Evolutionary conservation across 1,140 invertebrate species (phyloP).

Genomic region (Pogonomyrmex californicus): DNA sequence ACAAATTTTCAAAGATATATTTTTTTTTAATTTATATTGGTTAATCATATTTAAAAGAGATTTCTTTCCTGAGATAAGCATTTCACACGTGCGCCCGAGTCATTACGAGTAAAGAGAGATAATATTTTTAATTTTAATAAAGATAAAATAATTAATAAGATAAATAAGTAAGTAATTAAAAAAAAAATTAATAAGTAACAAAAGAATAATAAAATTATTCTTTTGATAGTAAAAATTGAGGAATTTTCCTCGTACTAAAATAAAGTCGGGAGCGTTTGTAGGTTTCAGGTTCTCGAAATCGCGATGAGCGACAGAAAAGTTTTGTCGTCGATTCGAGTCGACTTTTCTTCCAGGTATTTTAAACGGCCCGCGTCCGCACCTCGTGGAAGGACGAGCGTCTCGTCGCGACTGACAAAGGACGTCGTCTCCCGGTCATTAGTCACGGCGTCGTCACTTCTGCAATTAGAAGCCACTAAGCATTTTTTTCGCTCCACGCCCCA

Average conservation of each 20-base stretch:
- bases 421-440: constrained; percentile 84
- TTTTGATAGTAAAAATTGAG: not conserved
- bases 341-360: constrained; percentile 58
- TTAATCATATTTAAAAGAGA: not conserved
- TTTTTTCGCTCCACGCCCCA: constrained; percentile 70
- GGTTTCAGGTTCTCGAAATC: not conserved
- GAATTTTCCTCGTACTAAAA: not conserved
- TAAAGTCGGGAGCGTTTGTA: not conserved
- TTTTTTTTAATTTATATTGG: not conserved
- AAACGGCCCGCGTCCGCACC: constrained; percentile 48
- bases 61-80: not conserved
- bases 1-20: not conserved
- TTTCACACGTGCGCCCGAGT: not conserved
- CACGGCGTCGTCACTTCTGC: constrained; percentile 85
- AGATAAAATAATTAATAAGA: too few relatives aligned
- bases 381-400: constrained; percentile 72
- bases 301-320: constrained; percentile 32
- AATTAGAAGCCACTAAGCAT: constrained; percentile 83
- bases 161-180: too few relatives aligned
- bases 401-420: constrained; percentile 80
- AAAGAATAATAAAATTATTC: not conserved
- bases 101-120: not conserved
- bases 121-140: too few relatives aligned
- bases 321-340: constrained; percentile 23
- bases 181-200: too few relatives aligned